Percentiles rank a stretch among this genome's conserved stretches.
Conservation (phyloP, 2,113 vertebrate species). For the Petaurus breviceps region DNA sequence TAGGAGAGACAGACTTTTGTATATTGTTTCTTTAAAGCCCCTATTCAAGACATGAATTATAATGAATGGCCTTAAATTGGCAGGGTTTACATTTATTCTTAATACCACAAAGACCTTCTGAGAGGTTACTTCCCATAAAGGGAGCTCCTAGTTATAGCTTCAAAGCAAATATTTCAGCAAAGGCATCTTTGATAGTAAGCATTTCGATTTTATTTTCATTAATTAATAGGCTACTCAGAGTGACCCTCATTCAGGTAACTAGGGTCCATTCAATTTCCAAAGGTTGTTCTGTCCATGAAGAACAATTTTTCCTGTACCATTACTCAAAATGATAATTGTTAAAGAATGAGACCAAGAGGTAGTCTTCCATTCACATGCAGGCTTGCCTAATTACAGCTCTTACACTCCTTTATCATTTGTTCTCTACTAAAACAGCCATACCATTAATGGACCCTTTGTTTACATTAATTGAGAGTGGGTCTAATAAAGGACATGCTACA, state of each 20-base stretch:
- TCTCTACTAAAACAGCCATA: constrained; percentile 48
- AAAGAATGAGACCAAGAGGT: constrained; percentile 43
- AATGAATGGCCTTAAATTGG: constrained; percentile 45
- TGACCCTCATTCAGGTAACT: constrained; percentile 54
- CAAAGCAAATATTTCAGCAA: constrained; percentile 69
- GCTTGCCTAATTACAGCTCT: constrained; percentile 61
- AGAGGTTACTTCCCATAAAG: constrained; percentile 56
- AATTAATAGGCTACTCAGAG: constrained; percentile 70
- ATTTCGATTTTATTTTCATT: constrained; percentile 72
- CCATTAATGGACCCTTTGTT: constrained; percentile 16
- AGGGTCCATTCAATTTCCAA: constrained; percentile 63
- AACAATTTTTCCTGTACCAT: constrained; percentile 31
- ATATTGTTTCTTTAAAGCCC: constrained; percentile 36
- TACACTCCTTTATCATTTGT: constrained; percentile 45
- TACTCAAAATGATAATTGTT: constrained; percentile 48
- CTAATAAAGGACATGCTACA: background rate
- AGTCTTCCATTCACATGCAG: background rate
- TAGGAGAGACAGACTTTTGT: constrained; percentile 58
- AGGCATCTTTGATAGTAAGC: constrained; percentile 61
- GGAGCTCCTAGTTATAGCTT: constrained; percentile 21
- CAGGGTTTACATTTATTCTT: constrained; percentile 70
- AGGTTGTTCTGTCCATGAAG: constrained; percentile 53
- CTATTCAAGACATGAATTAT: constrained; percentile 42
- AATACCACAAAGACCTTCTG: constrained; percentile 60
- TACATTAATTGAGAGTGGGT: constrained; percentile 28